A percentile compares a stretch with the other conserved stretches of the same genome.
These are phyloP conservation scores for Kryphioiulus occultus DNA, from an alignment of 2,888 invertebrate species.

Conservation along the genomic window DNA sequence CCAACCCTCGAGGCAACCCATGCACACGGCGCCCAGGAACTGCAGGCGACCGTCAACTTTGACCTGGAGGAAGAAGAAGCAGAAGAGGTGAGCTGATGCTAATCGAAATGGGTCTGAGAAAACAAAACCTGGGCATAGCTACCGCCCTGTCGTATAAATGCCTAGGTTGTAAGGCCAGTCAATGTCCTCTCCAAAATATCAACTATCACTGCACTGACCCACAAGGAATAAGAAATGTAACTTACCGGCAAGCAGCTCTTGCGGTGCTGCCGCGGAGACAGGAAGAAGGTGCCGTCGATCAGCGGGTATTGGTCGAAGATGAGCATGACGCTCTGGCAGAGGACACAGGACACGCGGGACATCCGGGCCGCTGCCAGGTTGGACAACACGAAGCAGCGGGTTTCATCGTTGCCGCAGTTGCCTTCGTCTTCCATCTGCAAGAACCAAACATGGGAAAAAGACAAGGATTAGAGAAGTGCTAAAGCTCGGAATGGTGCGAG, in stretches of 20 bases:
- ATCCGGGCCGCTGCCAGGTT: constrained; percentile 91
- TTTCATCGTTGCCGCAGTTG: constrained; percentile 98
- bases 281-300: constrained; percentile 97
- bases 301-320: constrained; percentile 97
- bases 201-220: too few relatives aligned
- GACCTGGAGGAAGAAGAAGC: constrained; percentile 66
- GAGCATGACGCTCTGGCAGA: constrained; percentile 86
- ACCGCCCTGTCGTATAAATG: too few relatives aligned
- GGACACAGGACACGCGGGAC: constrained; percentile 82
- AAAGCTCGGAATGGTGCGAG: too few relatives aligned
- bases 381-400: constrained; percentile 92
- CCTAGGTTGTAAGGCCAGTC: too few relatives aligned
- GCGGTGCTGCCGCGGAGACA: constrained; percentile 91
- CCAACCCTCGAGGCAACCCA: constrained; percentile 89
- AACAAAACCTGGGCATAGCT: too few relatives aligned
- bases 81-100: neutral
- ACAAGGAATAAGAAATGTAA: neutral
- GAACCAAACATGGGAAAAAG: too few relatives aligned
- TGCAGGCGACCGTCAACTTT: constrained; percentile 89
- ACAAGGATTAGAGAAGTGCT: neutral
- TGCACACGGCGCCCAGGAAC: constrained; percentile 92
- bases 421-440: constrained; percentile 95
- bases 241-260: constrained; percentile 84
- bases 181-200: too few relatives aligned
- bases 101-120: too few relatives aligned